phyloP scores from a whole-genome alignment of 2,888 invertebrate genomes.

The Mythimna loreyi region DNA sequence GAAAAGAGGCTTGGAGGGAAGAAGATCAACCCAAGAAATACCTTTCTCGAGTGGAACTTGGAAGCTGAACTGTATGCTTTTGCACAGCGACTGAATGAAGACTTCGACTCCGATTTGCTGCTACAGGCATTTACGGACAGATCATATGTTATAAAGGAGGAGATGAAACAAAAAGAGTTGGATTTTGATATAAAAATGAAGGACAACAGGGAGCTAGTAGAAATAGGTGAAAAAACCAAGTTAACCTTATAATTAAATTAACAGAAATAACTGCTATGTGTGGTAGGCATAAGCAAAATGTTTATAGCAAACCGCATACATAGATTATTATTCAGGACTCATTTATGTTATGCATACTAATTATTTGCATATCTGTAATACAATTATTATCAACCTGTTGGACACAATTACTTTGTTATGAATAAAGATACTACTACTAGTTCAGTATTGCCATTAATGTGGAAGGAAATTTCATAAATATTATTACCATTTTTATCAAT shows the following conservation, averaged over 20 bases:
- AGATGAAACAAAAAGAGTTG: conserved; percentile 92
- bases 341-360: no score
- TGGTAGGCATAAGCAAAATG: neutral
- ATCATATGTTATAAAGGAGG: conserved; percentile 94
- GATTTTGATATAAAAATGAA: conserved; percentile 92
- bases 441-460: no score
- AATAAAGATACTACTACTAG: no score
- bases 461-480: neutral
- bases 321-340: no score
- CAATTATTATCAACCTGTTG: no score
- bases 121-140: conserved; percentile 95
- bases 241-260: no score
- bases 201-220: conserved; percentile 93
- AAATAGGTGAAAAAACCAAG: conserved; percentile 86
- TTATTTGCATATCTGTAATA: no score
- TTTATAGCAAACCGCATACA: neutral
- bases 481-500: no score
- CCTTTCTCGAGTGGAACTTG: conserved; percentile 96
- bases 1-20: conserved; percentile 91
- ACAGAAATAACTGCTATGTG: neutral
- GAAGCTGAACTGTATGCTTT: conserved; percentile 97
- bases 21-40: conserved; percentile 88
- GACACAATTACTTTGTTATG: no score
- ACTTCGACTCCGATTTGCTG: conserved; percentile 93
- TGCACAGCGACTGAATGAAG: conserved; percentile 95